A percentile compares a stretch with the other conserved stretches of the same genome.
These are phyloP conservation scores for Toxotes chatareus DNA, from an alignment of 2,113 vertebrate species.

Conservation along the genomic window DNA sequence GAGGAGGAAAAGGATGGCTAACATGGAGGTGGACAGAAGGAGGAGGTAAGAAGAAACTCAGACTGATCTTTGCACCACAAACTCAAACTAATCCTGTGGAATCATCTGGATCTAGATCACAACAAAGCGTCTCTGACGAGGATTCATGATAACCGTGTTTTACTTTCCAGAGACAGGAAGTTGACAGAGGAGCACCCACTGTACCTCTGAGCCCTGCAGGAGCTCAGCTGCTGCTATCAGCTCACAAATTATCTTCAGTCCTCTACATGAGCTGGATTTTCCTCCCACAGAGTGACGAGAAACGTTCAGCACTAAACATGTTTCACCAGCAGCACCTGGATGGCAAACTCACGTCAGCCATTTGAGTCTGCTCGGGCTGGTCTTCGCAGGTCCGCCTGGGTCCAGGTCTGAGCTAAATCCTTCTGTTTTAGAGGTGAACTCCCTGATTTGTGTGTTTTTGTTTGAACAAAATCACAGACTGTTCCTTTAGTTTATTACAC, in stretches of 20 bases:
- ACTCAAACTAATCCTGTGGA: conserved; percentile 1
- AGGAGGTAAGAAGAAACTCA: not conserved
- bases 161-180: conserved; percentile 4
- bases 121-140: not conserved
- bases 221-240: conserved; percentile 17
- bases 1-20: not conserved
- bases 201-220: conserved; percentile 10
- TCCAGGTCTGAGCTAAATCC: not conserved
- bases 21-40: not conserved
- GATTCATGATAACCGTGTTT: not conserved
- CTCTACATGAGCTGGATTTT: conserved; percentile 35
- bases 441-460: no score
- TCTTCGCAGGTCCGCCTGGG: not conserved
- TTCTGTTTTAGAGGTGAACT: no score
- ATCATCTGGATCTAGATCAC: not conserved
- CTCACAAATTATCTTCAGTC: conserved; percentile 16
- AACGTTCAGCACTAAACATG: not conserved
- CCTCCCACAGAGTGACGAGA: conserved; percentile 23
- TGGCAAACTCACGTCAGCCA: no score
- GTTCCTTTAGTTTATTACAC: no score
- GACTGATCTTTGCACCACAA: conserved; percentile 3
- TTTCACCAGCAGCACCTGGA: not conserved
- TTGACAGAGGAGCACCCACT: not conserved
- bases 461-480: no score
- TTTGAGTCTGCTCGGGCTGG: not conserved